phyloP scores from a whole-genome alignment of 2,888 invertebrate genomes.

The Drosophila melanosoma region DNA sequence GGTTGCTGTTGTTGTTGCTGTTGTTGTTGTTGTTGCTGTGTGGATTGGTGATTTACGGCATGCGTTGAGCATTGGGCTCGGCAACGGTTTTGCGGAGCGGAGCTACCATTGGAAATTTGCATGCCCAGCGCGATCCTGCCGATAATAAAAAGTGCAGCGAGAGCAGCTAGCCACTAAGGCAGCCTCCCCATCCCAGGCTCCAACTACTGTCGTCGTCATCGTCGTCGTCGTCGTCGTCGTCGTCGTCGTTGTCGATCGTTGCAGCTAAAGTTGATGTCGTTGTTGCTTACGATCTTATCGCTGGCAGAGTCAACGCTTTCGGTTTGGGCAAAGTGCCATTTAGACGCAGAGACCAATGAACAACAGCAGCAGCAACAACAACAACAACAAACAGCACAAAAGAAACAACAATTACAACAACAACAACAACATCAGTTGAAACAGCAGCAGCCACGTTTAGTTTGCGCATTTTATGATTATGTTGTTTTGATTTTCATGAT shows the following conservation, averaged over 20 bases:
- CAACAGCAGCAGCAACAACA: slow-evolving; percentile 27
- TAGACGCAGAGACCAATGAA: slow-evolving; percentile 77
- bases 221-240: slow-evolving; percentile 32
- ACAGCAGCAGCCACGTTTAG: slow-evolving; percentile 75
- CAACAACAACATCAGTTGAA: slow-evolving; percentile 52
- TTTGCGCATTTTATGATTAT: slow-evolving; percentile 80
- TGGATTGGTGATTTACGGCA: slow-evolving; percentile 81
- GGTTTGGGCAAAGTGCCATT: slow-evolving; percentile 78
- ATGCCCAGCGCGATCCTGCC: slow-evolving; percentile 79
- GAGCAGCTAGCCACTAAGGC: slow-evolving; percentile 32
- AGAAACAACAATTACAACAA: slow-evolving; percentile 42
- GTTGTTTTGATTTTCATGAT: slow-evolving; percentile 81
- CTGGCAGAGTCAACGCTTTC: slow-evolving; percentile 76
- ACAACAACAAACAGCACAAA: slow-evolving; percentile 22
- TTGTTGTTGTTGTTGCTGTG: slow-evolving; percentile 21
- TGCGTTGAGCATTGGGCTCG: slow-evolving; percentile 70
- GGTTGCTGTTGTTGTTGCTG: slow-evolving; percentile 45
- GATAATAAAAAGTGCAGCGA: slow-evolving; percentile 73
- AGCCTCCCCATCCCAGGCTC: slow-evolving; percentile 25
- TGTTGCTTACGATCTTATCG: slow-evolving; percentile 75
- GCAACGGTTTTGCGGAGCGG: slow-evolving; percentile 21
- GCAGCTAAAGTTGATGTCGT: slow-evolving; percentile 42
- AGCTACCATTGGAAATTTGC: slow-evolving; percentile 78
- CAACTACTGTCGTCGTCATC: slow-evolving; percentile 49
- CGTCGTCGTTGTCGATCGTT: slow-evolving; percentile 39